Conservation (phyloP, 2,888 invertebrate species). For the Trissolcus brochymenae region DNA sequence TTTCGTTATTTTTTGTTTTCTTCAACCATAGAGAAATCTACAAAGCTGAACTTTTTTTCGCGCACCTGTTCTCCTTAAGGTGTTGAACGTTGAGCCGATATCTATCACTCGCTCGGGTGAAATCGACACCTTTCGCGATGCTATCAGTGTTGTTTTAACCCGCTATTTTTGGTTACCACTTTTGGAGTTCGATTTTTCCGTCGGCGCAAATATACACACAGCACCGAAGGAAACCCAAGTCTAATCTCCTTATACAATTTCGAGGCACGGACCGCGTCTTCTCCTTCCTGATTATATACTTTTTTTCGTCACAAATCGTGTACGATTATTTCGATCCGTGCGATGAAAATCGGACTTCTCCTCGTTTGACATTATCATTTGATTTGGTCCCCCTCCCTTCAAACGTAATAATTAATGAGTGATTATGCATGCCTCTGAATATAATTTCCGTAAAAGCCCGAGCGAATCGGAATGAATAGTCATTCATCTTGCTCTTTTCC, state of each 20-base stretch:
- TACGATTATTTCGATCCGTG: not conserved
- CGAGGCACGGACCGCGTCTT: not conserved
- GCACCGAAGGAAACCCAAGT: constrained; percentile 3
- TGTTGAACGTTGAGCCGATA: constrained; percentile 24
- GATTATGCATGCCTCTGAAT: constrained; percentile 10
- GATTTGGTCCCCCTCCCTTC: not conserved
- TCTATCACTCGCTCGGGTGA: constrained; percentile 19
- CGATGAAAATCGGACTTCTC: not conserved
- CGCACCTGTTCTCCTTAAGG: not conserved
- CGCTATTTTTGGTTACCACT: constrained; percentile 17
- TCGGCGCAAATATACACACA: not conserved
- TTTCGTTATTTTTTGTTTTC: too few relatives aligned
- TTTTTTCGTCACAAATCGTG: too few relatives aligned
- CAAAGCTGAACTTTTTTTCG: not conserved
- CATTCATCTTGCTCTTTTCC: constrained; percentile 18
- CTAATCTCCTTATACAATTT: not conserved
- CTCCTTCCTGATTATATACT: too few relatives aligned
- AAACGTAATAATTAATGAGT: constrained; percentile 8
- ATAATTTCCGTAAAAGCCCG: constrained; percentile 36
- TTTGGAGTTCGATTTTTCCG: not conserved
- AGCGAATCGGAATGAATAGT: constrained; percentile 1
- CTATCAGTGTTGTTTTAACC: not conserved
- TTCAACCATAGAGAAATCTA: too few relatives aligned
- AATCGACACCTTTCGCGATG: constrained; percentile 19
- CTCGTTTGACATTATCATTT: too few relatives aligned